Base-by-base conservation (phyloP, 2,113 vertebrate species). In the Accipiter virgatus region DNA sequence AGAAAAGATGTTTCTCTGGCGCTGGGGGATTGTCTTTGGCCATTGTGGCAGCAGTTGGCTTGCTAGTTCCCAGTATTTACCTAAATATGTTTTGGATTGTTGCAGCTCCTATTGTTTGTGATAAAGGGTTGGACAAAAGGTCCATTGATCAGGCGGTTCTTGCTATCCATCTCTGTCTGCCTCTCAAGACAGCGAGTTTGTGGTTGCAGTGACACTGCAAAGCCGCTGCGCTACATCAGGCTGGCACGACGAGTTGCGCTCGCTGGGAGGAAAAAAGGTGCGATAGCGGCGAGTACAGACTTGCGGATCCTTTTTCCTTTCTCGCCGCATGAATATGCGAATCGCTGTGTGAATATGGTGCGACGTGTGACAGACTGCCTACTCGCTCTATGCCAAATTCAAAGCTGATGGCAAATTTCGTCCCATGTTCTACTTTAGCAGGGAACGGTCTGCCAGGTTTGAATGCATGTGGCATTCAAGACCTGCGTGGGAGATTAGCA, bases 351-450 rank as follows among this genome's bases (percentile, higher is more conserved):
- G 77, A 40, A 19, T 6, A 1, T 2, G 61, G 47, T 5, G 52
- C 0, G 0, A 10, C 0, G 32, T 11, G 40, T 6, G 63, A n/a
- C 0, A 0, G 34, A 3, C 40, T 0, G 42, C 32, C 19, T 1
- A 2, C 58, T 19, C 7, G 4, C 9, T 58, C 73, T 6, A 1
- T 3, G 5, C 55, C 83, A 10, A 5, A 10, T 19, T n/a, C 72
- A 42, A 29, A 47, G 77, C 43, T 14, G 7, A 4, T 2, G 13
- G 22, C 29, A 43, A 36, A 47, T 25, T 26, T 27, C 4, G 27
- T 52, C 31, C 31, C 6, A 0, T 8, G 45, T 36, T 78, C 67
- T 45, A 21, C 31, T 73, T 70, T 22, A 36, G 58, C 11, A 53
- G 40, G 40, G 48, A 52, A 3, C 6, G 11, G 10, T 9, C 42